phyloP scores from a whole-genome alignment of 2,888 invertebrate species.

The Coecobrya sp. region DNA sequence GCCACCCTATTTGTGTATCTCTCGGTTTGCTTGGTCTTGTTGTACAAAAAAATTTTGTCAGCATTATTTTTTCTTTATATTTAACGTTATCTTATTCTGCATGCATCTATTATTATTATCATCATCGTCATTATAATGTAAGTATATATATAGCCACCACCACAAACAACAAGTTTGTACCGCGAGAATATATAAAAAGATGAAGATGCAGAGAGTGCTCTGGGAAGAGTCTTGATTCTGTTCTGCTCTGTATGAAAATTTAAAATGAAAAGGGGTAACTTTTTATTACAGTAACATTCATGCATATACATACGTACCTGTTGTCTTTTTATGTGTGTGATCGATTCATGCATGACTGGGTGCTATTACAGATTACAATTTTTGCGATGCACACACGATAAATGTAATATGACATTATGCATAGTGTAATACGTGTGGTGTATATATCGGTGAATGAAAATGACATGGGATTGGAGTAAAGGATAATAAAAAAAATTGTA shows the following conservation, averaged over 20 bases:
- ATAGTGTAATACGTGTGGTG: not conserved
- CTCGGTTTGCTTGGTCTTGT: not conserved
- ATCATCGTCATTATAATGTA: too few relatives aligned
- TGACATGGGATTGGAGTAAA: constrained; percentile 53
- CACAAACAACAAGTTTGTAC: not conserved
- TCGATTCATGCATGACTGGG: constrained; percentile 51
- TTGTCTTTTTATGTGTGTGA: not conserved
- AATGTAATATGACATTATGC: constrained; percentile 4
- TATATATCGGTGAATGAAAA: constrained; percentile 8
- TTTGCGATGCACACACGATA: not conserved
- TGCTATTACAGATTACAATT: not conserved
- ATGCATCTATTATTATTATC: not conserved
- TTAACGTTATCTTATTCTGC: not conserved
- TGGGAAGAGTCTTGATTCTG: not conserved
- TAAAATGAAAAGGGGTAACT: not conserved
- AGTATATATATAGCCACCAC: not conserved
- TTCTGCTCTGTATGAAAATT: constrained; percentile 41
- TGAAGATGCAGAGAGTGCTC: not conserved
- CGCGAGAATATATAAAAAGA: too few relatives aligned
- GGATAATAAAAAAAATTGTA: constrained; percentile 9
- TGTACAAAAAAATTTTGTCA: constrained; percentile 25
- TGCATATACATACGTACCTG: not conserved
- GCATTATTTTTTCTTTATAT: constrained; percentile 24
- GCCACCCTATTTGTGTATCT: constrained; percentile 70
- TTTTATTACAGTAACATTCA: constrained; percentile 3